Evolutionary conservation across 1,140 invertebrate genomes (phyloP), one percentile per base, ranked within the genome.

Genomic region (Lamellibrachia luymesi): DNA sequence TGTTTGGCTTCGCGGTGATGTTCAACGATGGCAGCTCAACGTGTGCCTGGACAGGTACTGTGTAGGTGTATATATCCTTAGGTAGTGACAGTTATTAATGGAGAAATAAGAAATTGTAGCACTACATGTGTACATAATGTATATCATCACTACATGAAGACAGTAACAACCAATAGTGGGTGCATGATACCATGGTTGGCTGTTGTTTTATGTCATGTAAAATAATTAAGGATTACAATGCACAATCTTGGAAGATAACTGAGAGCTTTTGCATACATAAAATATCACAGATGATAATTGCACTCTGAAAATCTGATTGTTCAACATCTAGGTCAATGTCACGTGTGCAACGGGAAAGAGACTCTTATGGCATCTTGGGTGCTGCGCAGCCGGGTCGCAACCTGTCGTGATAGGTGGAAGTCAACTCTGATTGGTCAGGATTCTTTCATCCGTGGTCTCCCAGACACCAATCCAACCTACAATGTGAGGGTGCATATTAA

Each of bases 351-450:
- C n/a, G 92, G 92, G 17, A 4, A 92, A 50, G 92, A 92, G 56
- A 64, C 56, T 8, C 52, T 92, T 17, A 49, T 92, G 49, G 51
- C 92, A 7, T 92, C 92, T 56, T 92, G 92, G 92, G 22, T 92
- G 50, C 92, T 92, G 4, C 50, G 92, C 10, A 51, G 49, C 50
- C 49, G 38, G 38, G 92, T 92, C 50, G 49, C 49, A 10, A 92
- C 92, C 56, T 92, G 92, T 50, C 6, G 10, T n/a, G 92, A 92
- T 27, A 64, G 22, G 38, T 92, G 92, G 92, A 92, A 92, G 51
- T 92, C 92, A 64, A 92, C 92, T 38, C 38, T 92, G 56, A 92
- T 92, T 56, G 92, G 92, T 13, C 50, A 56, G 51, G 92, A 92
- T 92, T 17, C 51, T 56, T 92, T 92, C 92, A 92, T 50, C 4